Percentiles rank a stretch among this genome's conserved stretches.
These are phyloP conservation scores for Psettodes erumei DNA, from an alignment of 2,113 vertebrate genomes.

Conservation along the genomic window DNA sequence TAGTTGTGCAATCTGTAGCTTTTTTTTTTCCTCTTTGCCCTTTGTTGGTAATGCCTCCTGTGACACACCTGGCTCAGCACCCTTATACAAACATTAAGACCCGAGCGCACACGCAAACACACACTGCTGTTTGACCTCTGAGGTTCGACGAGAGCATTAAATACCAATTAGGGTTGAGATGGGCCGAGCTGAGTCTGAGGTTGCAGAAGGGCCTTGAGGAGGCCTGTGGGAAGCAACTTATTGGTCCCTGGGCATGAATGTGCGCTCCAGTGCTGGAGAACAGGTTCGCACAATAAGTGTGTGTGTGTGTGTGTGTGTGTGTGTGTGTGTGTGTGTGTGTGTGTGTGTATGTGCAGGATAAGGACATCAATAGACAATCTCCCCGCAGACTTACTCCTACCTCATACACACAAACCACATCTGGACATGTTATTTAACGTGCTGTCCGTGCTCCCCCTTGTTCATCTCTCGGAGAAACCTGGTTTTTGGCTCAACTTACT, in stretches of 20 bases:
- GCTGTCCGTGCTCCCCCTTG: slow-evolving; percentile 14
- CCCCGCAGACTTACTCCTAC: slow-evolving; percentile 23
- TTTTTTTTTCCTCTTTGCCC: slow-evolving; percentile 48
- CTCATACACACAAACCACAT: slow-evolving; percentile 55
- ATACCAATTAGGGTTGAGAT: slow-evolving; percentile 78
- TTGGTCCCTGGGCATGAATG: slow-evolving; percentile 72
- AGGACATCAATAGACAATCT: slow-evolving; percentile 39
- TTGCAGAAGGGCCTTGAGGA: slow-evolving; percentile 65
- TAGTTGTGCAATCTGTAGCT: slow-evolving; percentile 45
- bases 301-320: slow-evolving; percentile 22
- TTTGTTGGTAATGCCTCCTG: slow-evolving; percentile 54
- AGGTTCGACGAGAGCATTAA: slow-evolving; percentile 78
- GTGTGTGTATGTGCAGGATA: slow-evolving; percentile 28
- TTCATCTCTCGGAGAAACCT: slow-evolving; percentile 5
- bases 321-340: slow-evolving; percentile 5
- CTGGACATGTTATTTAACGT: slow-evolving; percentile 50
- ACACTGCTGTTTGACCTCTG: slow-evolving; percentile 66
- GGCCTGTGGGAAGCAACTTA: slow-evolving; percentile 76
- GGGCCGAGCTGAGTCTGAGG: slow-evolving; percentile 65
- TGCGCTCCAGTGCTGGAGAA: slow-evolving; percentile 18
- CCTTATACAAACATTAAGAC: slow-evolving; percentile 46
- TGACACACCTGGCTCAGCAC: slow-evolving; percentile 55
- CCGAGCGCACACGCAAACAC: slow-evolving; percentile 40
- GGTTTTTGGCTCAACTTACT: slow-evolving; percentile 29
- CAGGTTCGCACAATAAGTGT: no score